Percentiles rank a stretch among this genome's conserved stretches.
These are phyloP conservation scores for Sceliomorpha sp. DNA, from an alignment of 2,888 invertebrate genomes.

Conservation along the genomic window DNA sequence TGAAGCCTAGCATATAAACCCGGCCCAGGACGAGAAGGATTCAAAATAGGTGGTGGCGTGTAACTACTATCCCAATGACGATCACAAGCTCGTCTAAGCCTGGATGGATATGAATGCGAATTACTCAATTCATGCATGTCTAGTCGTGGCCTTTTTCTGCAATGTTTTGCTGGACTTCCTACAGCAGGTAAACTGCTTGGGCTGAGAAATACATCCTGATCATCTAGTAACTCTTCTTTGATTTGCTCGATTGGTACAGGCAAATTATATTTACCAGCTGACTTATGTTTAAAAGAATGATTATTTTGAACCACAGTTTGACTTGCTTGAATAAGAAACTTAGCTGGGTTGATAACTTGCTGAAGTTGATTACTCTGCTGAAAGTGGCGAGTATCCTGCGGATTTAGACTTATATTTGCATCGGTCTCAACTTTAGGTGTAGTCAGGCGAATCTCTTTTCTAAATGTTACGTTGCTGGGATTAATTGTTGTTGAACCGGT, in stretches of 20 bases:
- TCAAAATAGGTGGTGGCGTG: slow-evolving; percentile 96
- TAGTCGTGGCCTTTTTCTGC: slow-evolving; percentile 85
- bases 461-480: slow-evolving; percentile 72
- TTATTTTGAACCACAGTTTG: slow-evolving; percentile 61
- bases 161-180: slow-evolving; percentile 84
- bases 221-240: slow-evolving; percentile 86
- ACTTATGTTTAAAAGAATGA: slow-evolving; percentile 67
- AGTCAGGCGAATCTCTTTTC: slow-evolving; percentile 73
- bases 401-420: slow-evolving; percentile 58
- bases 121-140: slow-evolving; percentile 82
- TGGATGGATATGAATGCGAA: slow-evolving; percentile 75
- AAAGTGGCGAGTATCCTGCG: slow-evolving; percentile 61
- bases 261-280: slow-evolving; percentile 60
- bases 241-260: slow-evolving; percentile 77
- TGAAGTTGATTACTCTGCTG: slow-evolving; percentile 71
- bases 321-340: slow-evolving; percentile 74
- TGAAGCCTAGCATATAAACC: slow-evolving; percentile 86
- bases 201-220: slow-evolving; percentile 87
- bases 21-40: slow-evolving; percentile 93
- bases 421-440: slow-evolving; percentile 70
- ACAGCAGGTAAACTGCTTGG: slow-evolving; percentile 86
- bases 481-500: slow-evolving; percentile 69
- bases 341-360: slow-evolving; percentile 75
- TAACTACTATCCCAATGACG: slow-evolving; percentile 82
- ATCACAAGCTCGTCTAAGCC: slow-evolving; percentile 77